A percentile compares a stretch with the other conserved stretches of the same genome.
Evolutionary conservation across 2,113 vertebrate genomes (phyloP).

Genomic region (Amphilophus citrinellus): DNA sequence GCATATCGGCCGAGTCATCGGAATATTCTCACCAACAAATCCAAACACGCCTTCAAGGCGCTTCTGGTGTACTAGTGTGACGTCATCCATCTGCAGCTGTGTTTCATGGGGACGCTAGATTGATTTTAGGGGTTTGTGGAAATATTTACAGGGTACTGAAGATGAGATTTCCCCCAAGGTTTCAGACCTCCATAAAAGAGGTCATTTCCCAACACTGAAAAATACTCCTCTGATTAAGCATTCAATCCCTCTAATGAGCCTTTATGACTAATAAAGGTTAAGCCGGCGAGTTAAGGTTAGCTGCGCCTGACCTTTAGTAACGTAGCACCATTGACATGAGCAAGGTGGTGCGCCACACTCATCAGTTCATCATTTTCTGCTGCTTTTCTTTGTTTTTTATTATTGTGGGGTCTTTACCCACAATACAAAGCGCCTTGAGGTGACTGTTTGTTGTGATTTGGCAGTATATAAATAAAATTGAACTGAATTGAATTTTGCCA

Average conservation of each 20-base stretch:
- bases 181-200: background rate
- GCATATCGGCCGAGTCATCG: background rate
- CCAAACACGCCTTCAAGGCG: background rate
- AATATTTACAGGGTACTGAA: background rate
- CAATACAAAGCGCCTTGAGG: no score
- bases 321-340: background rate
- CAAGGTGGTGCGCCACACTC: background rate
- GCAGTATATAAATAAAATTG: no score
- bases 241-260: background rate
- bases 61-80: background rate
- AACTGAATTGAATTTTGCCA: no score
- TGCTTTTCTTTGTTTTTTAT: no score
- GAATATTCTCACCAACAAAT: background rate
- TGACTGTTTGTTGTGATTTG: no score
- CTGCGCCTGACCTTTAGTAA: background rate
- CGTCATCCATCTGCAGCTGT: background rate
- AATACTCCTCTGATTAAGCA: background rate
- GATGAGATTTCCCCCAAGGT: background rate
- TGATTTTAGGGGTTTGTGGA: background rate
- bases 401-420: no score
- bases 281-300: background rate
- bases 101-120: background rate
- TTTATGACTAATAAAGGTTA: background rate
- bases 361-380: no score
- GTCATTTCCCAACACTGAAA: background rate